These are phyloP conservation scores for Dendrolimus kikuchii DNA, from an alignment of 1,140 invertebrate species.

Conservation along the genomic window DNA sequence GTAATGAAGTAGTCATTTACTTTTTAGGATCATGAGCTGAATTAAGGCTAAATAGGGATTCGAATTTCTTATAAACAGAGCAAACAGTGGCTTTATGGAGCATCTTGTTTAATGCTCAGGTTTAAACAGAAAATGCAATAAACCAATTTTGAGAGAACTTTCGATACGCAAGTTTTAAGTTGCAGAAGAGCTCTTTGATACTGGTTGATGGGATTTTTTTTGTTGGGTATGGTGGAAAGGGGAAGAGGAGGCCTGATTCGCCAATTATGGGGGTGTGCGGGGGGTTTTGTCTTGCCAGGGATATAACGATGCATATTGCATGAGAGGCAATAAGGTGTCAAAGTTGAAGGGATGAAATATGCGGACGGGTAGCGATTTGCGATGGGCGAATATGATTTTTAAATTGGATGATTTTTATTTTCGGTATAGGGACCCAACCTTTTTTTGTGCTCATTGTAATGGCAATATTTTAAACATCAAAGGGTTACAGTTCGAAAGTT, in stretches of 20 bases:
- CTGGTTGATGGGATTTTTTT: slow-evolving; percentile 5
- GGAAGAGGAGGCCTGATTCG: slow-evolving; percentile 23
- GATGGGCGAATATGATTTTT: neutral
- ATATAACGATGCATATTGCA: slow-evolving; percentile 60
- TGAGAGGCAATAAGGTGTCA: slow-evolving; percentile 57
- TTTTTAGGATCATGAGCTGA: slow-evolving; percentile 7
- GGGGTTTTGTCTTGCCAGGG: slow-evolving; percentile 14
- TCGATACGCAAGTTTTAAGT: neutral
- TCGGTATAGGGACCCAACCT: too few relatives aligned
- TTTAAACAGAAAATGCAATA: slow-evolving; percentile 3
- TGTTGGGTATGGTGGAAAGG: slow-evolving; percentile 7
- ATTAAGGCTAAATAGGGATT: slow-evolving; percentile 3
- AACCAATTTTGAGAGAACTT: neutral
- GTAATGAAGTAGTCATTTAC: slow-evolving; percentile 3
- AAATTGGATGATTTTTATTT: too few relatives aligned
- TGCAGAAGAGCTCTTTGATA: slow-evolving; percentile 2
- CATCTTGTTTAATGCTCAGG: slow-evolving; percentile 3
- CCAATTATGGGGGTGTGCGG: slow-evolving; percentile 37
- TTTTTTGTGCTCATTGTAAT: too few relatives aligned
- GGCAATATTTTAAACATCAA: too few relatives aligned
- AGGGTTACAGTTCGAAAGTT: too few relatives aligned
- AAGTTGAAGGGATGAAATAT: slow-evolving; percentile 34
- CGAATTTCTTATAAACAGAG: slow-evolving; percentile 2
- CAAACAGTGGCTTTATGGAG: slow-evolving; percentile 2
- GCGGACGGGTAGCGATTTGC: slow-evolving; percentile 6